Base-by-base conservation (phyloP, 1,140 invertebrate genomes). In the Drusus annulatus region DNA sequence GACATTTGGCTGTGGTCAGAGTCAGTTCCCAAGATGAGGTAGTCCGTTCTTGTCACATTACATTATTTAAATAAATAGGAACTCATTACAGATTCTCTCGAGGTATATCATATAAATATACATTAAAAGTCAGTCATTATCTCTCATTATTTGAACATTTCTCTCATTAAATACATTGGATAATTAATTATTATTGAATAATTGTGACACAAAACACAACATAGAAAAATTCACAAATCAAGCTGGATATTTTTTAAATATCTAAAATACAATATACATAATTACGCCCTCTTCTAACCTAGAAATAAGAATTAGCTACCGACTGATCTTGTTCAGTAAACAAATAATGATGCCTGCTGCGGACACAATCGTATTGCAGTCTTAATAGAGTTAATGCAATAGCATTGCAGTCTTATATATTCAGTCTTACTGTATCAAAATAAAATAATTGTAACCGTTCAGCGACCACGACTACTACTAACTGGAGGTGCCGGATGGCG, bases 241-340 rank as follows among this genome's bases (percentile, higher is more conserved):
- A 83, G 82, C 82, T 77, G 78, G 82, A 83, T 83, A 83, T 83
- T 83, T 83, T 83, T 83, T 52, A 83, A 83, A 83, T 83, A 83
- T 83, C 82, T 81, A 83, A 83, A 83, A 83, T 83, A 83, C 79
- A 83, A 63, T 83, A 81, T 78, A 54, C 60, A 78, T 78, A 52
- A 45, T 45, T 45, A 45, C 36, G 8, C 36, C 36, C 10, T 51
- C 21, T 78, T 63, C 36, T 45, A n/a, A 52, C 62, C 62, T 77
- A 63, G 17, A 36, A 21, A 63, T 63, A 28, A 58, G 60, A 77
- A 51, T 19, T 77, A 77, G 75, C 75, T 77, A 77, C 75, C 75
- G 56, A 63, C 56, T 54, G 69, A 73, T 73, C 50, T 60, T 23
- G 73, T 75, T 75, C 25, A 75, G 73, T 75, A 36, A 75, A 75